Percentiles rank a stretch among this genome's conserved stretches.
phyloP scores from a whole-genome alignment of 2,113 vertebrate species.

The Atherinomorus stipes region DNA sequence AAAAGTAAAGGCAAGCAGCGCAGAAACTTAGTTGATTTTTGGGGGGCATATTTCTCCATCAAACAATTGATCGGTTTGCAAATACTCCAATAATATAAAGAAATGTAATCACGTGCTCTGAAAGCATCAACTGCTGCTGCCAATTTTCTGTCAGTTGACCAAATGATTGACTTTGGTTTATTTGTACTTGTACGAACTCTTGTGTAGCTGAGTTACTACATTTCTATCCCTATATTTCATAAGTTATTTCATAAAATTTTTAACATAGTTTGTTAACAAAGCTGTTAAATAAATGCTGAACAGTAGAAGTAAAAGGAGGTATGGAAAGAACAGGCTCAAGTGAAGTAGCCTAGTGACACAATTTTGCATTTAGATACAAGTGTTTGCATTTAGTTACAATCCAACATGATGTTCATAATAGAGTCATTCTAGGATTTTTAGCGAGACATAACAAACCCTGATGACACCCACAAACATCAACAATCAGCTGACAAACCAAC shows the following conservation, averaged over 20 bases:
- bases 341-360: too few relatives aligned
- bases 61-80: background rate
- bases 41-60: background rate
- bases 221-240: background rate
- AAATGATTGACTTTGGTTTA: background rate
- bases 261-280: background rate
- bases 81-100: background rate
- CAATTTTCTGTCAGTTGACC: background rate
- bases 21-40: background rate
- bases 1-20: background rate
- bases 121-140: conserved; percentile 8
- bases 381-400: background rate
- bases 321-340: too few relatives aligned
- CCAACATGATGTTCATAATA: background rate
- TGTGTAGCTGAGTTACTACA: background rate
- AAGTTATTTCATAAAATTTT: background rate
- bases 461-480: conserved; percentile 41
- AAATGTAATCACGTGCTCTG: background rate
- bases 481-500: conserved; percentile 57
- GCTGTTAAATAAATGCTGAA: background rate
- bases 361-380: background rate
- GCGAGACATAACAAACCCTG: conserved; percentile 59
- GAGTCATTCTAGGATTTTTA: conserved; percentile 12
- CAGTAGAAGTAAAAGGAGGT: too few relatives aligned
- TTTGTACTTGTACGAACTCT: background rate